Evolutionary conservation across 2,113 vertebrate species (phyloP), one percentile per base, ranked within the genome.

Genomic region (Lepisosteus oculatus): DNA sequence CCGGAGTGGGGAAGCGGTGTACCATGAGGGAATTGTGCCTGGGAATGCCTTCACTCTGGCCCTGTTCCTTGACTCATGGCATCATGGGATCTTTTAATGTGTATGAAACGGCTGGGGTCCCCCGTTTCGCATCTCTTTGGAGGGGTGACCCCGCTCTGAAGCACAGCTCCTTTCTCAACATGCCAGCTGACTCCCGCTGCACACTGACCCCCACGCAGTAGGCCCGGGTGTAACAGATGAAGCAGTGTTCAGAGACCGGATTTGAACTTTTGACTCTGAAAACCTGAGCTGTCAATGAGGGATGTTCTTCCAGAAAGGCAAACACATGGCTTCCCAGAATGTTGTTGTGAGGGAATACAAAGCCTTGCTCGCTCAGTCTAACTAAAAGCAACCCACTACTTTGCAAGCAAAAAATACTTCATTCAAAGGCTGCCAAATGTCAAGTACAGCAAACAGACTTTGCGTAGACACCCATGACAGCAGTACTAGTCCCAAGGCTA

Each of bases 251-350:
- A 71, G 69, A 84, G 78, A 76, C 75, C 70, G 74, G 74, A 77
- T 78, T 74, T 81, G 78, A 81, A 81, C 78, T 84, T 83, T 72
- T 79, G 75, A 80, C 76, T 78, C 77, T 68, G 65, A 41, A 69
- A 43, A 70, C 76, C 68, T 45, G 59, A 74, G 70, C 74, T 78
- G 63, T 65, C 73, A 54, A 70, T 43, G 4, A 43, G 13, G 57
- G 57, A 13, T 59, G 14, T 47, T 3, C 68, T 70, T 61, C 42
- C 43, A 59, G 57, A 59, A 61, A 47, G 68, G 69, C 57, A 67
- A 70, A 77, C 81, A 83, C 78, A 79, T 79, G 79, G 69, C 76
- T 75, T 81, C 76, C 55, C 63, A 71, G 72, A 71, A 77, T 79
- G 67, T 75, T 77, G 76, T 64, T 70, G 73, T 71, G 74, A 78